These are phyloP conservation scores for Proisotoma minuta DNA, from an alignment of 2,888 invertebrate genomes.

Conservation along the genomic window DNA sequence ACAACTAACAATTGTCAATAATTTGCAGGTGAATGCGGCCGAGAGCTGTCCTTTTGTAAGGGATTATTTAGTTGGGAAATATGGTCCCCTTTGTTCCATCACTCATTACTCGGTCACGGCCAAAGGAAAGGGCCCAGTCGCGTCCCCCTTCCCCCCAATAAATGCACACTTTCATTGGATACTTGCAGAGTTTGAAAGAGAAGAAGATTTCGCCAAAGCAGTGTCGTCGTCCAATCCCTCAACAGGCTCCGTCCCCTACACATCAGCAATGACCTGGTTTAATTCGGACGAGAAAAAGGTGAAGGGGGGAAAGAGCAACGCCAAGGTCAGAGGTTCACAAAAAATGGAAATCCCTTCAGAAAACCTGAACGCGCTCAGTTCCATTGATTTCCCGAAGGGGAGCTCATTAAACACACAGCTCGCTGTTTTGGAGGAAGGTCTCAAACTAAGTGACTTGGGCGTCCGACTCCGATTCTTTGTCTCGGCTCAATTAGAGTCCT, in stretches of 20 bases:
- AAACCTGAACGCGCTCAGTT: conserved; percentile 11
- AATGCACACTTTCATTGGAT: conserved; percentile 39
- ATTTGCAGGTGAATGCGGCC: conserved; percentile 23
- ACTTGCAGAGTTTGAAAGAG: conserved; percentile 39
- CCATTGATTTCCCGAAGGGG: conserved; percentile 29
- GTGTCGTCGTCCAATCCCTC: conserved; percentile 25
- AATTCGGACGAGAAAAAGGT: conserved; percentile 13
- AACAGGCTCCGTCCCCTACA: conserved; percentile 37
- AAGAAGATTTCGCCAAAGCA: conserved; percentile 30
- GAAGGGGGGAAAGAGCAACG: neutral
- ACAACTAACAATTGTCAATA: neutral
- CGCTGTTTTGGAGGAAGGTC: conserved; percentile 24
- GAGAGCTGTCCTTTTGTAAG: conserved; percentile 28
- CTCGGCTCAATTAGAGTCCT: conserved; percentile 37
- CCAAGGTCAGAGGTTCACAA: no score
- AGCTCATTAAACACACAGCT: conserved; percentile 40
- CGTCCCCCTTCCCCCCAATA: conserved; percentile 3
- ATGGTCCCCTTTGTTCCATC: conserved; percentile 34
- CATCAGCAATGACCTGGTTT: conserved; percentile 37
- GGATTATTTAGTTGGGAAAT: conserved; percentile 32
- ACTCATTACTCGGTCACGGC: conserved; percentile 38
- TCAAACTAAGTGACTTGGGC: conserved; percentile 38
- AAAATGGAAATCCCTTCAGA: conserved; percentile 19
- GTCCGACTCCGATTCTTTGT: conserved; percentile 38
- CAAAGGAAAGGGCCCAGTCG: conserved; percentile 21